Evolutionary conservation across 2,888 invertebrate genomes (phyloP).

Genomic region (Aphodius granarius): DNA sequence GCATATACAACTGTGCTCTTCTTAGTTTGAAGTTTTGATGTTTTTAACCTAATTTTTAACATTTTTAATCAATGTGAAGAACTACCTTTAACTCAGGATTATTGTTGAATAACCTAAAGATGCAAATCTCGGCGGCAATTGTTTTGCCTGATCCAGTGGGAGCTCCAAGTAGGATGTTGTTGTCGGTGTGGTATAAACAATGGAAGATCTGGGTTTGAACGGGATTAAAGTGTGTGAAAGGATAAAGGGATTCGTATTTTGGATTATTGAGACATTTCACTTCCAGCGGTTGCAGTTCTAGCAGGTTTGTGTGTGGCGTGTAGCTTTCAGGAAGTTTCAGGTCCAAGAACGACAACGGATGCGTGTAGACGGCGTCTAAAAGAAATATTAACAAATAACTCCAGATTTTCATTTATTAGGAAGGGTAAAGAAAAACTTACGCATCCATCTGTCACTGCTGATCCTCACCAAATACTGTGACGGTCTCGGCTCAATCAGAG

Average conservation of each 20-base stretch:
- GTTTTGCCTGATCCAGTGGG: conserved; percentile 98
- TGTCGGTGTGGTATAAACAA: conserved; percentile 91
- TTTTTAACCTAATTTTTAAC: no score
- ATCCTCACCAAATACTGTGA: conserved; percentile 89
- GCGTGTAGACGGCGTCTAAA: conserved; percentile 38
- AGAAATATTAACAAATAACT: conserved; percentile 17
- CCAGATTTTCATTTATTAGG: no score
- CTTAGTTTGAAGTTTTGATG: no score
- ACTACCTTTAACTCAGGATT: conserved; percentile 75
- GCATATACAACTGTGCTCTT: no score
- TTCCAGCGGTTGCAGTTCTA: conserved; percentile 89
- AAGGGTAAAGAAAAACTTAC: conserved; percentile 42
- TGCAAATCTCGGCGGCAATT: conserved; percentile 96
- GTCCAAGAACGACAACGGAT: conserved; percentile 76
- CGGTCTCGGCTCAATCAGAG: conserved; percentile 87
- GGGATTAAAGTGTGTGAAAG: conserved; percentile 95
- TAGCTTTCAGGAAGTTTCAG: conserved; percentile 89
- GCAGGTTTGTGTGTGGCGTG: conserved; percentile 90
- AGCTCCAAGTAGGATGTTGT: conserved; percentile 91
- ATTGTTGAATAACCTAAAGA: conserved; percentile 86
- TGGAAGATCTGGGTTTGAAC: conserved; percentile 99
- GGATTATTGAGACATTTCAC: conserved; percentile 72
- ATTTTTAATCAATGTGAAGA: not conserved
- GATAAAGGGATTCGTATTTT: conserved; percentile 79
- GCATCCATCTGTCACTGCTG: conserved; percentile 83